Percentiles rank a stretch among this genome's conserved stretches.
These are phyloP conservation scores for Mus spretus DNA, from an alignment of 2,797 vertebrate species.

Conservation along the genomic window DNA sequence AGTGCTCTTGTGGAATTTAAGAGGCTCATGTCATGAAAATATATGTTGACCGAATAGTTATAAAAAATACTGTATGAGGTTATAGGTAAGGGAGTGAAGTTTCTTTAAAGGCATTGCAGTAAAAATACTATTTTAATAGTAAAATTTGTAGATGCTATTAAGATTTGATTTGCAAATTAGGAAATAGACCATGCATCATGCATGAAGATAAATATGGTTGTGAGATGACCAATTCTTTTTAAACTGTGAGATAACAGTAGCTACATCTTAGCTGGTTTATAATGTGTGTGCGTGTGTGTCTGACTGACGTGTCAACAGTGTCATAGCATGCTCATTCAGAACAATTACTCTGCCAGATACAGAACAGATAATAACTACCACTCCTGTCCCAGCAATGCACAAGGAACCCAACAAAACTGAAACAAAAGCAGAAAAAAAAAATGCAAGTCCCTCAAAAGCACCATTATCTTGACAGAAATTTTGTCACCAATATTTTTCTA, in stretches of 20 bases:
- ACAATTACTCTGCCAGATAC: background rate
- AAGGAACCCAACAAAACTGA: background rate
- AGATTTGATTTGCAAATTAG: background rate
- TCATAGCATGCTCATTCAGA: constrained; percentile 25
- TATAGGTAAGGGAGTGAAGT: background rate
- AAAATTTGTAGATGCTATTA: background rate
- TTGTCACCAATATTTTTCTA: constrained; percentile 21
- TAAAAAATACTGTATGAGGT: background rate
- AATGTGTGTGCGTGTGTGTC: fast-evolving
- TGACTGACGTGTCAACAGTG: background rate
- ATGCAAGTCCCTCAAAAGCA: background rate
- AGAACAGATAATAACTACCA: background rate
- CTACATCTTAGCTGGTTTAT: background rate
- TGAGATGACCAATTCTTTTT: background rate
- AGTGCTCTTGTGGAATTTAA: background rate
- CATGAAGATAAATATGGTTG: background rate
- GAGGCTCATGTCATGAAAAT: constrained; percentile 43
- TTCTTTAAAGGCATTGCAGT: background rate
- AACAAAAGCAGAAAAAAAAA: background rate
- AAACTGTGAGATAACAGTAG: background rate
- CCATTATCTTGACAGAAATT: background rate
- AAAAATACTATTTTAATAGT: constrained; percentile 35
- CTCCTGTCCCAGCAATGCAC: background rate
- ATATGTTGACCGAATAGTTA: background rate
- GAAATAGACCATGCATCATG: background rate